Evolutionary conservation across 2,888 invertebrate species (phyloP).

Genomic region (Caradrina kadenii): DNA sequence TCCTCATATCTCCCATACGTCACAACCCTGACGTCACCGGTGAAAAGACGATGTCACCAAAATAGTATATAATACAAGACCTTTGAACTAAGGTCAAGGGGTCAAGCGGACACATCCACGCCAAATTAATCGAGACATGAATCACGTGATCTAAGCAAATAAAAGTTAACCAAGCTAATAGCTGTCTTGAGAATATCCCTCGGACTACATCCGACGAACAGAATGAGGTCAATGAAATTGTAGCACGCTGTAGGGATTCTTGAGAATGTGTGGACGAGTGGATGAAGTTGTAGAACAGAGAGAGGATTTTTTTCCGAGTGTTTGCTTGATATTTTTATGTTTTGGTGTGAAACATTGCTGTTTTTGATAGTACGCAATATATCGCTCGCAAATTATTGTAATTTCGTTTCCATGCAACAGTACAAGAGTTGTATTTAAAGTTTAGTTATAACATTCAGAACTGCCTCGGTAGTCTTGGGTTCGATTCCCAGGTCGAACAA

Average conservation of each 20-base stretch:
- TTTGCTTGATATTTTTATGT: conserved; percentile 2
- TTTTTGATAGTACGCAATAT: too few species aligned
- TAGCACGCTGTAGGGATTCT: conserved; percentile 36
- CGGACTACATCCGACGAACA: conserved; percentile 46
- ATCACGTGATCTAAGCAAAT: conserved; percentile 64
- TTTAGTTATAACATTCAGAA: too few species aligned
- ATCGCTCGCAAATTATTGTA: too few species aligned
- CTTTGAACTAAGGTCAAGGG: conserved; percentile 27
- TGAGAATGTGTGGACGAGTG: conserved; percentile 21
- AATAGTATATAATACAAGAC: conserved; percentile 35
- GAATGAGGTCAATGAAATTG: conserved; percentile 58
- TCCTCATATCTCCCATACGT: too few species aligned
- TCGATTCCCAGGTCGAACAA: too few species aligned
- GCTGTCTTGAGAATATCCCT: conserved; percentile 58
- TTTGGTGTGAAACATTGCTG: not conserved
- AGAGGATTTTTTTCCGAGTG: conserved; percentile 6
- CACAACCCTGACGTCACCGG: conserved; percentile 24
- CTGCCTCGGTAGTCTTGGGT: too few species aligned
- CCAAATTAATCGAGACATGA: conserved; percentile 60
- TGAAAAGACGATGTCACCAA: conserved; percentile 22
- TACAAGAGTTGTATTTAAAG: too few species aligned
- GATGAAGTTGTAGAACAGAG: conserved; percentile 8
- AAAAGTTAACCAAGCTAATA: conserved; percentile 63
- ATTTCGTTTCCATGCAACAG: too few species aligned
- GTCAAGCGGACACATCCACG: conserved; percentile 42